Base-by-base conservation (phyloP, 2,888 invertebrate species). In the Caenorhabditis panamensis region DNA sequence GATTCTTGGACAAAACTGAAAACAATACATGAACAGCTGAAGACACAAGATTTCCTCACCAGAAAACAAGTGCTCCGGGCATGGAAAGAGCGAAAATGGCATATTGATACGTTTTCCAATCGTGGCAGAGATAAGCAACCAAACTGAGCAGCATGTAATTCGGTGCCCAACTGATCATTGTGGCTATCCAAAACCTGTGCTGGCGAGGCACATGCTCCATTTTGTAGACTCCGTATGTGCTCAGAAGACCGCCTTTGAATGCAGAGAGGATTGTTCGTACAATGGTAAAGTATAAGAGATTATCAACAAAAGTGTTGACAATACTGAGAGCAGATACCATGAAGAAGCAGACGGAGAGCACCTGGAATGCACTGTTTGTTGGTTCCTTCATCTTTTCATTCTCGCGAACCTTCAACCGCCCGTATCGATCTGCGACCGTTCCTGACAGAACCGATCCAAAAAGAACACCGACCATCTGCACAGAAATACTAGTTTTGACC, bases 171-270 rank as follows among this genome's bases (percentile, higher is more conserved):
- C 82, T 85, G 59, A 89, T 86, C 47, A 90, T 77, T 1, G 88
- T 87, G 8, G 86, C 79, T 31, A 90, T 85, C 85, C 86, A 86
- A 64, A 90, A 87, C 9, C 90, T 85, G 79, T 90, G 86, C 37
- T 86, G 83, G 18, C 87, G 86, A 11, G 89, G 89, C 9, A 89
- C 77, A 63, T 89, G 88, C 59, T 90, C 90, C 58, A 88, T 88
- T 62, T 84, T 78, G 71, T 85, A 88, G 6, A 88, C 88, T 18
- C 82, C 76, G 58, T 83, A 85, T 5, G 85, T 86, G 41, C 88
- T 86, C 31, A 90, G 83, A 11, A 85, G 56, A 16, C 89, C 90
- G 1, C 89, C 90, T 59, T 88, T 89, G 77, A 89, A 90, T 28
- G 87, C 59, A 0, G 86, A 86, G n/a, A 89, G 84, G 16, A 88